phyloP scores from a whole-genome alignment of 1,140 invertebrate species.

The Uloborus diversus region DNA sequence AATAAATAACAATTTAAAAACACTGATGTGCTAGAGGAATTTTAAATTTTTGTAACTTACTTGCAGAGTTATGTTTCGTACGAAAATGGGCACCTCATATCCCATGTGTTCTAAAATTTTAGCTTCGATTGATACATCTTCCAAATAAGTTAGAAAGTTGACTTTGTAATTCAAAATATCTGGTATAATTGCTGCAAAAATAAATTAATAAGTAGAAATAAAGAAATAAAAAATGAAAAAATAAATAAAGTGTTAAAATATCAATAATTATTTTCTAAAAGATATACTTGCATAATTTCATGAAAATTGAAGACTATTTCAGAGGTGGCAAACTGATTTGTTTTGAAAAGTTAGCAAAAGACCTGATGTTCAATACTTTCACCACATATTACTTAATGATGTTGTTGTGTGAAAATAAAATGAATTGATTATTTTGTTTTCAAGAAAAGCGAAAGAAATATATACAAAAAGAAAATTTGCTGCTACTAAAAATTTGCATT shows the following conservation, averaged over 20 bases:
- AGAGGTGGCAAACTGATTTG: too few species aligned
- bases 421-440: too few species aligned
- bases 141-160: slow-evolving; percentile 22
- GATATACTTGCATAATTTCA: too few species aligned
- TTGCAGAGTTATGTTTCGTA: slow-evolving; percentile 25
- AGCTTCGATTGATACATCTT: slow-evolving; percentile 17
- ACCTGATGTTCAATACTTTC: too few species aligned
- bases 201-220: not conserved
- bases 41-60: not conserved
- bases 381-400: too few species aligned
- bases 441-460: too few species aligned
- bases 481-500: too few species aligned
- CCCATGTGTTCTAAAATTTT: slow-evolving; percentile 15
- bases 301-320: too few species aligned
- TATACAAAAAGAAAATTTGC: too few species aligned
- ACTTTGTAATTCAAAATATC: slow-evolving; percentile 2
- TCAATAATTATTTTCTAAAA: not conserved
- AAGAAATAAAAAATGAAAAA: not conserved
- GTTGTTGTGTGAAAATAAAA: too few species aligned
- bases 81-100: slow-evolving; percentile 28
- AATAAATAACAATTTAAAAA: not conserved
- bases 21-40: too few species aligned
- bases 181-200: not conserved
- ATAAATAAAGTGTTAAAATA: not conserved
- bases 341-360: too few species aligned